phyloP scores from a whole-genome alignment of 2,113 vertebrate species.

The Anhinga anhinga region DNA sequence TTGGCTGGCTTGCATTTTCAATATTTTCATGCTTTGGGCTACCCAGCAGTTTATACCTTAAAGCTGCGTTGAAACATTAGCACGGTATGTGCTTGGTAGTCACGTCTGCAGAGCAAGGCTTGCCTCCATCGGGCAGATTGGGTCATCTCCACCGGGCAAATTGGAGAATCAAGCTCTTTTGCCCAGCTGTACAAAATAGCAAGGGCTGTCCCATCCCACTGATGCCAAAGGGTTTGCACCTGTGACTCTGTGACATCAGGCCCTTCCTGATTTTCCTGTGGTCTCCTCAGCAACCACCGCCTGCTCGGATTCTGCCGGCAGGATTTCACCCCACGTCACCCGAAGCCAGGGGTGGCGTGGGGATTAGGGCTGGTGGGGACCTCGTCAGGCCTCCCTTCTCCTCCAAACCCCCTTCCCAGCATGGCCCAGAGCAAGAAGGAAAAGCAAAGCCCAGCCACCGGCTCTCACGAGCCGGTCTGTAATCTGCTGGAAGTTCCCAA shows the following conservation, averaged over 20 bases:
- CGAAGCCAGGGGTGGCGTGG: fast-evolving
- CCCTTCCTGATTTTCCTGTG: not conserved
- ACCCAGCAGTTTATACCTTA: not conserved
- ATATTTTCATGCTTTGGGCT: not conserved
- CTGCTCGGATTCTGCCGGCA: not conserved
- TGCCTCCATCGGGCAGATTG: not conserved
- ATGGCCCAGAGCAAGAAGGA: not conserved
- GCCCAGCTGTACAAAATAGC: not conserved
- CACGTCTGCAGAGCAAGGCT: not conserved
- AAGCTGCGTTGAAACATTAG: not conserved
- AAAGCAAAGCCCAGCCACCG: not conserved
- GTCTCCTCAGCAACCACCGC: not conserved
- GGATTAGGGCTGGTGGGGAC: not conserved
- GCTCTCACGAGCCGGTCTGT: not conserved
- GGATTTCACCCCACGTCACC: not conserved
- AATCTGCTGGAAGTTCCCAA: not conserved
- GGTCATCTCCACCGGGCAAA: not conserved
- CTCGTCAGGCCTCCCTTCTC: not conserved
- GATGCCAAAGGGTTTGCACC: not conserved
- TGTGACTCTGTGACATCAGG: not conserved
- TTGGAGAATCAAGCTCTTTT: not conserved
- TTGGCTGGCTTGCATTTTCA: not conserved
- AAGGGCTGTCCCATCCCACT: not conserved
- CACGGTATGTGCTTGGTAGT: not conserved
- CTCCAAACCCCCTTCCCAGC: not conserved